phyloP scores from a whole-genome alignment of 2,888 invertebrate species.

The Sympetrum striolatum region DNA sequence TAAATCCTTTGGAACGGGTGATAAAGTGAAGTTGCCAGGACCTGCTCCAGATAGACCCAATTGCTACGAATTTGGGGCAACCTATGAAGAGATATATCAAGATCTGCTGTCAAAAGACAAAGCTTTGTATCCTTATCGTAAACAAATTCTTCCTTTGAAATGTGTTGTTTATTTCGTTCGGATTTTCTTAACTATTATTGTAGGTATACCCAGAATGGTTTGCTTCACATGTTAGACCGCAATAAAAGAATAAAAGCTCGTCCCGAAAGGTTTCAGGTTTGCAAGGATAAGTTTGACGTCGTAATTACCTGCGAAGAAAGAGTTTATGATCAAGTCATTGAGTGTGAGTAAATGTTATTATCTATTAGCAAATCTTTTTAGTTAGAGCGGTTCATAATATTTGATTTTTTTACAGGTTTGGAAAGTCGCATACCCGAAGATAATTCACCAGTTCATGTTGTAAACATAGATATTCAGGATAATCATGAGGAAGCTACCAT shows the following conservation, averaged over 20 bases:
- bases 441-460: conserved; percentile 91
- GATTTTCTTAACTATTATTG: not conserved
- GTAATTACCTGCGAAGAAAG: conserved; percentile 97
- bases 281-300: conserved; percentile 90
- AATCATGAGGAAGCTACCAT: conserved; percentile 99
- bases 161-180: not conserved
- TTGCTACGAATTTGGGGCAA: conserved; percentile 94
- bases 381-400: not conserved
- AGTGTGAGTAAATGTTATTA: conserved; percentile 66
- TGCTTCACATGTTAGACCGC: conserved; percentile 97
- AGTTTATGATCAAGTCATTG: conserved; percentile 97
- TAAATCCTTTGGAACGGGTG: conserved; percentile 91
- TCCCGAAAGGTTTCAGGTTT: conserved; percentile 94
- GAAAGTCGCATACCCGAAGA: conserved; percentile 79
- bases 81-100: conserved; percentile 95
- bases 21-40: conserved; percentile 96
- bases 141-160: not conserved
- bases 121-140: conserved; percentile 73
- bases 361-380: too few relatives aligned
- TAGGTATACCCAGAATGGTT: conserved; percentile 96
- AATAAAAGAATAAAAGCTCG: conserved; percentile 93
- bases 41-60: conserved; percentile 93
- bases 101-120: conserved; percentile 91
- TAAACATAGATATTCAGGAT: conserved; percentile 98
- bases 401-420: conserved; percentile 58